Evolutionary conservation across 2,888 invertebrate genomes (phyloP).

Genomic region (Apodemia mormo): DNA sequence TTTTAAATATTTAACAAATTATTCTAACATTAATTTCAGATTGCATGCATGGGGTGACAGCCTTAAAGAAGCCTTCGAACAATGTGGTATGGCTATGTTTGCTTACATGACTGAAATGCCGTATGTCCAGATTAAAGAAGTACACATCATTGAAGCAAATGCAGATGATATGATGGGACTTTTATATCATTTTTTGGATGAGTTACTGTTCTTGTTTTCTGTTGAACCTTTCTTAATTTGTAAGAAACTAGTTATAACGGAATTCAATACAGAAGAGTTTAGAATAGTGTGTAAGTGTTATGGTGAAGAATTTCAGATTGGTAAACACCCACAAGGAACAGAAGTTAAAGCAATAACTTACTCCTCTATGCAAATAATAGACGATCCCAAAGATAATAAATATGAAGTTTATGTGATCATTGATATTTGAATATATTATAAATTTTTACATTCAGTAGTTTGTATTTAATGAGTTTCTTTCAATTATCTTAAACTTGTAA

Average conservation of each 20-base stretch:
- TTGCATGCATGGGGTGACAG: conserved; percentile 96
- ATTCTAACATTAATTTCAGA: conserved; percentile 72
- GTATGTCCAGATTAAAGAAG: conserved; percentile 89
- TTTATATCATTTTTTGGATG: conserved; percentile 96
- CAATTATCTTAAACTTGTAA: not conserved
- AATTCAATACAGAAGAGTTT: conserved; percentile 92
- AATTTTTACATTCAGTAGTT: conserved; percentile 29
- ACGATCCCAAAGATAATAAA: conserved; percentile 85
- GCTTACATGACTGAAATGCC: conserved; percentile 97
- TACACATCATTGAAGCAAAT: conserved; percentile 91
- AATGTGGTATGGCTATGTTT: conserved; percentile 97
- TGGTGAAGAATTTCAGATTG: conserved; percentile 96
- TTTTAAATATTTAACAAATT: not conserved
- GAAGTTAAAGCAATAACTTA: conserved; percentile 99
- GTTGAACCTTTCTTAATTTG: conserved; percentile 95
- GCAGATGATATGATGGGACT: conserved; percentile 94
- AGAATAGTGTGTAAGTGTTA: conserved; percentile 90
- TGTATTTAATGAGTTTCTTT: not conserved
- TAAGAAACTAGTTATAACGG: conserved; percentile 92
- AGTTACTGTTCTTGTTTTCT: conserved; percentile 94
- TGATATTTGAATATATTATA: conserved; percentile 87
- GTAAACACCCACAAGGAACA: conserved; percentile 97
- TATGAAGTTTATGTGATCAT: conserved; percentile 98
- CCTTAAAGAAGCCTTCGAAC: conserved; percentile 95
- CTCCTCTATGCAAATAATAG: conserved; percentile 97